Conservation (phyloP, 2,797 vertebrate genomes). For the Gouania willdenowi region DNA sequence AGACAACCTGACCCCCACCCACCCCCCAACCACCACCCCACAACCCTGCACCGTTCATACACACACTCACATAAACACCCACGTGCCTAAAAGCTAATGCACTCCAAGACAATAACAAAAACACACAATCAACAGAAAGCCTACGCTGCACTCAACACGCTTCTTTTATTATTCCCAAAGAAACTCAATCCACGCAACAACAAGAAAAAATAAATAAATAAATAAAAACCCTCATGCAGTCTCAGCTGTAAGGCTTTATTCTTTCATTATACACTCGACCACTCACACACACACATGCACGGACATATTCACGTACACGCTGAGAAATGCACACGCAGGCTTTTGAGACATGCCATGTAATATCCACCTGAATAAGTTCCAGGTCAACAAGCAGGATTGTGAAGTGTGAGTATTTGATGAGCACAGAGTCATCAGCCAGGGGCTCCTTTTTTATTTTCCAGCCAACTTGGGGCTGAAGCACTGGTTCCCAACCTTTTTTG, state of each 20-base stretch:
- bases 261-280: slow-evolving; percentile 16
- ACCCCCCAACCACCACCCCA: no score
- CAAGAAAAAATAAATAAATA: background rate
- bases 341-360: slow-evolving; percentile 35
- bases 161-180: slow-evolving; percentile 26
- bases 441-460: slow-evolving; percentile 14
- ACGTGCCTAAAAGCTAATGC: slow-evolving; percentile 36
- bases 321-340: slow-evolving; percentile 28
- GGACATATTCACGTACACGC: slow-evolving; percentile 22
- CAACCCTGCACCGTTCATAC: no score
- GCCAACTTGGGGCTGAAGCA: slow-evolving; percentile 8
- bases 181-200: slow-evolving; percentile 33
- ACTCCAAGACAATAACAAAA: slow-evolving; percentile 39
- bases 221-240: slow-evolving; percentile 7
- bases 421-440: slow-evolving; percentile 25
- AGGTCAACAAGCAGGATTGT: slow-evolving; percentile 57
- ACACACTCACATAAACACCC: slow-evolving; percentile 22
- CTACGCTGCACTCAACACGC: slow-evolving; percentile 25
- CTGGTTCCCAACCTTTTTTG: no score
- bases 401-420: slow-evolving; percentile 47
- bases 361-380: slow-evolving; percentile 53
- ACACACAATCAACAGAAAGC: slow-evolving; percentile 34
- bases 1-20: slow-evolving; percentile 50
- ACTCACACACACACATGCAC: slow-evolving; percentile 1
- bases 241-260: slow-evolving; percentile 21